Evolutionary conservation across 2,797 vertebrate species (phyloP).

Genomic region (Amniataba percoides): DNA sequence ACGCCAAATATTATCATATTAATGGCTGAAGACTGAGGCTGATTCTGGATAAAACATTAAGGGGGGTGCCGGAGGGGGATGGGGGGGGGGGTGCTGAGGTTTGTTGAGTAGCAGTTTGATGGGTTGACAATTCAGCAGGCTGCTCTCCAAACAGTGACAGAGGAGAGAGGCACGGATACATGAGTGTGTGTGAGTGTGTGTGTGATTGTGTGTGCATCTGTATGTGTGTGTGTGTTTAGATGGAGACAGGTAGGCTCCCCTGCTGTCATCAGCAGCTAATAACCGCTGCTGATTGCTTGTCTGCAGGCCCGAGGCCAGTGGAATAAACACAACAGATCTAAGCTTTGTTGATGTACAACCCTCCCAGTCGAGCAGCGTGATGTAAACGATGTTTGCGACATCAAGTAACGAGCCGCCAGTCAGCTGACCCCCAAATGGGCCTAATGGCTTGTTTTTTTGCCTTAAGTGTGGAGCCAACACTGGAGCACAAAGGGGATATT

Average conservation of each 20-base stretch:
- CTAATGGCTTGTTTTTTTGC: background rate
- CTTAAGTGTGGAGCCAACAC: background rate
- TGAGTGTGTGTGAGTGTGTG: background rate
- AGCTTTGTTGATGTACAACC: background rate
- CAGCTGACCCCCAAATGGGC: too few relatives aligned
- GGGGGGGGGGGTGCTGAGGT: background rate
- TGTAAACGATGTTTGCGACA: background rate
- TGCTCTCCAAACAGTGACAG: conserved; percentile 52
- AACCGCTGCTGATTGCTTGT: conserved; percentile 43
- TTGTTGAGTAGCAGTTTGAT: conserved; percentile 42
- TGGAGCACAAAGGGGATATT: background rate
- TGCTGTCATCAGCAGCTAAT: conserved; percentile 69
- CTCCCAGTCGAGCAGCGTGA: background rate
- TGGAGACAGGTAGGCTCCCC: conserved; percentile 36
- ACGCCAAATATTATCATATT: conserved; percentile 86
- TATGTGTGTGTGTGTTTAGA: conserved; percentile 16
- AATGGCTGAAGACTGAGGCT: conserved; percentile 74
- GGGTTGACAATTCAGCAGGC: conserved; percentile 46
- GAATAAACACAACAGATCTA: conserved; percentile 31
- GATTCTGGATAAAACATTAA: conserved; percentile 56
- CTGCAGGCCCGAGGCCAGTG: conserved; percentile 32
- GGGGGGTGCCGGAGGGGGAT: too few relatives aligned
- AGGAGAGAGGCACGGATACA: conserved; percentile 9
- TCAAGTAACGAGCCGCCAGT: background rate
- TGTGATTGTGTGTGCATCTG: conserved; percentile 1